phyloP scores from a whole-genome alignment of 2,797 vertebrate species.

The Eulemur coronatus region DNA sequence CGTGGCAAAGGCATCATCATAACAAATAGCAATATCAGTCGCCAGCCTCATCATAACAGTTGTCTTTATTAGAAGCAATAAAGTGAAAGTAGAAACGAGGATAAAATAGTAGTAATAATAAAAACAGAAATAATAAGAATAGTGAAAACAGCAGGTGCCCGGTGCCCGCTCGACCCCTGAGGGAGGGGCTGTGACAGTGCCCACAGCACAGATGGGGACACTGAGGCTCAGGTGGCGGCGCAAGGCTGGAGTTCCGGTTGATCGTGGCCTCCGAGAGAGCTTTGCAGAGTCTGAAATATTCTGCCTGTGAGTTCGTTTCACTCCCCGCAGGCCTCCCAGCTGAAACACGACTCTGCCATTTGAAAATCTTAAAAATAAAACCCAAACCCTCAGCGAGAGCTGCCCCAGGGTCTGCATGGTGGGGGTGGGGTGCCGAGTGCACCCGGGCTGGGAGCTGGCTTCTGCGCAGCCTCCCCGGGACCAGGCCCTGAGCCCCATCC shows the following conservation, averaged over 20 bases:
- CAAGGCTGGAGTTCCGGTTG: fast-evolving
- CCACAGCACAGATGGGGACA: background rate
- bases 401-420: background rate
- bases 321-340: background rate
- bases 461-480: too few species aligned
- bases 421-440: background rate
- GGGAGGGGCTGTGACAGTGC: background rate
- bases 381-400: background rate
- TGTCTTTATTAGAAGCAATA: background rate
- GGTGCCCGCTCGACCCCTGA: background rate
- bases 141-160: background rate
- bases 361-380: conserved; percentile 56
- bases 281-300: background rate
- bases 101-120: background rate
- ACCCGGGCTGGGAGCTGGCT: background rate
- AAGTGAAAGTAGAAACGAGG: background rate
- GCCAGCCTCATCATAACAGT: background rate
- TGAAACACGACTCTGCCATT: background rate
- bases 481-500: background rate
- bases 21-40: background rate
- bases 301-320: background rate
- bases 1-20: too few species aligned
- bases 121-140: background rate
- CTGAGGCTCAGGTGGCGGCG: background rate
- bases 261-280: background rate